These are phyloP conservation scores for Polydrusus pterygomalis DNA, from an alignment of 2,888 invertebrate species.

Conservation along the genomic window DNA sequence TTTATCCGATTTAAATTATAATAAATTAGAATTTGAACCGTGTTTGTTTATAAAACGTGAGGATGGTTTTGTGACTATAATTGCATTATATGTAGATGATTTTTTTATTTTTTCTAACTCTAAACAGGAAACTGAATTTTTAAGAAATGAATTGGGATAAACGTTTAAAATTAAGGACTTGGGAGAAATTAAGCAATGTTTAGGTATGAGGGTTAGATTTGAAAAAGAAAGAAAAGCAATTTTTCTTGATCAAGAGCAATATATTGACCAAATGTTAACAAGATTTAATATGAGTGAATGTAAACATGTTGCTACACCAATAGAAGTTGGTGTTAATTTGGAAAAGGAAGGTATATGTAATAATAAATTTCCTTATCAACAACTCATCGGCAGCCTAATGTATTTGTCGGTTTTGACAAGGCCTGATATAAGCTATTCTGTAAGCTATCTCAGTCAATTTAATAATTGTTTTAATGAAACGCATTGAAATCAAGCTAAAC, in stretches of 20 bases:
- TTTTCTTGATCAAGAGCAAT: slow-evolving; percentile 31
- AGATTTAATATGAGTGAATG: not conserved
- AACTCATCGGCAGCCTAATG: slow-evolving; percentile 52
- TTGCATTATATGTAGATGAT: slow-evolving; percentile 58
- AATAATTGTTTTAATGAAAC: slow-evolving; percentile 49
- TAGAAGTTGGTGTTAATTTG: too few species aligned
- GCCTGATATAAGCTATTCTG: slow-evolving; percentile 53
- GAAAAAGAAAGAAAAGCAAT: slow-evolving; percentile 28
- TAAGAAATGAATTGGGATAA: slow-evolving; percentile 48
- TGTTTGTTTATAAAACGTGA: slow-evolving; percentile 45
- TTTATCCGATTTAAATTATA: slow-evolving; percentile 7
- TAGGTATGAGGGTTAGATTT: slow-evolving; percentile 56
- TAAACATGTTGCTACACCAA: not conserved
- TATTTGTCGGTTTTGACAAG: slow-evolving; percentile 54
- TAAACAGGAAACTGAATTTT: slow-evolving; percentile 38
- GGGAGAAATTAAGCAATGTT: slow-evolving; percentile 48
- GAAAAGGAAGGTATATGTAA: not conserved
- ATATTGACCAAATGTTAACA: slow-evolving; percentile 28
- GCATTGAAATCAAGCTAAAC: slow-evolving; percentile 54
- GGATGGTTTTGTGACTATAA: slow-evolving; percentile 36
- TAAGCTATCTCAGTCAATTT: slow-evolving; percentile 56
- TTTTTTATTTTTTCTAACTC: slow-evolving; percentile 57
- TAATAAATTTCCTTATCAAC: slow-evolving; percentile 48
- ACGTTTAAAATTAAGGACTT: slow-evolving; percentile 57
- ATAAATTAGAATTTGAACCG: slow-evolving; percentile 54